Evolutionary conservation across 2,888 invertebrate species (phyloP).

Genomic region (Agrotis exclamationis): DNA sequence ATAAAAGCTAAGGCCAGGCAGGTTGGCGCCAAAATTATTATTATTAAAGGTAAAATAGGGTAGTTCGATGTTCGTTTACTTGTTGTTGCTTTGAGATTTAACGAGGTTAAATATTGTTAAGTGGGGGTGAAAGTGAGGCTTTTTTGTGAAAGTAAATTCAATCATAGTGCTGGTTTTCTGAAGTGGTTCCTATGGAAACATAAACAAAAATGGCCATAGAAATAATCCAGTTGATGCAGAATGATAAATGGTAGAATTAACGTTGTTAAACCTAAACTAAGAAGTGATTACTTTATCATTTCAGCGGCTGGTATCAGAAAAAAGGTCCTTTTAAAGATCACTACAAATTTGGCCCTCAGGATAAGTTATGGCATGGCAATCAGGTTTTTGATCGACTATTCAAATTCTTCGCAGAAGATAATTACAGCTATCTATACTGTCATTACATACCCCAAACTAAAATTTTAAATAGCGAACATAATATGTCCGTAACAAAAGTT

Average conservation of each 20-base stretch:
- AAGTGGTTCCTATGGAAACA: not conserved
- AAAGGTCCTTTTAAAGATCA: constrained; percentile 5
- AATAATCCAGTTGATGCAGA: not conserved
- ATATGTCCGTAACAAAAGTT: no score
- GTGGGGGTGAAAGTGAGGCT: not conserved
- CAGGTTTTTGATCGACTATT: not conserved
- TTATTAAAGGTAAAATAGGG: constrained; percentile 35
- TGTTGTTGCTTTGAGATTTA: constrained; percentile 15
- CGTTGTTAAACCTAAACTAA: not conserved
- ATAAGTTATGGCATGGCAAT: not conserved
- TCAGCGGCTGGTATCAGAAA: not conserved
- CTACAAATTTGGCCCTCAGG: not conserved
- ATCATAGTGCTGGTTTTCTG: not conserved
- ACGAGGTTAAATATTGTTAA: constrained; percentile 12
- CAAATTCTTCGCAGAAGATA: not conserved
- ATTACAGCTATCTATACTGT: not conserved
- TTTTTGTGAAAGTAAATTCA: not conserved
- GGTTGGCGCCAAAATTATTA: constrained; percentile 31
- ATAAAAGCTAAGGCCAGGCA: constrained; percentile 25
- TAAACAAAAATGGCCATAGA: not conserved
- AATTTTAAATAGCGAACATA: no score
- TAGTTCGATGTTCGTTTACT: constrained; percentile 24
- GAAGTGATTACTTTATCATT: not conserved
- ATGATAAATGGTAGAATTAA: not conserved
- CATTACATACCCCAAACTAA: no score